These are phyloP conservation scores for Pavo muticus DNA, from an alignment of 2,113 vertebrate species.

Conservation along the genomic window DNA sequence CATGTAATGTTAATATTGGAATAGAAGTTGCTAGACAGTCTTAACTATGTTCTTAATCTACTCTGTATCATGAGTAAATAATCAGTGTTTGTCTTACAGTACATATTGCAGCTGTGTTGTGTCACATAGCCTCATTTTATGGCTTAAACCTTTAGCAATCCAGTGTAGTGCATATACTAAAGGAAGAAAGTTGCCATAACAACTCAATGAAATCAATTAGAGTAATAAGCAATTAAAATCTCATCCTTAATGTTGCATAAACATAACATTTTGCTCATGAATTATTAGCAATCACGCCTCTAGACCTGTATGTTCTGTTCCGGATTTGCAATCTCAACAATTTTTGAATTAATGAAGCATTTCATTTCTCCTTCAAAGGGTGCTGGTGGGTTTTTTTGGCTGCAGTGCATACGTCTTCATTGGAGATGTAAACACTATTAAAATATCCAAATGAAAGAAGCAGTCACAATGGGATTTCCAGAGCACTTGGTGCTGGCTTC, in stretches of 20 bases:
- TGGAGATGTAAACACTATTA: background rate
- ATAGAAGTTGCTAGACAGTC: background rate
- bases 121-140: background rate
- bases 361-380: slow-evolving; percentile 45
- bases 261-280: slow-evolving; percentile 33
- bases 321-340: slow-evolving; percentile 40
- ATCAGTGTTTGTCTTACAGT: background rate
- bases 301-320: slow-evolving; percentile 43
- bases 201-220: slow-evolving; percentile 58
- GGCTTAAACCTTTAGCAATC: background rate
- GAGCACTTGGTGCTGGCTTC: accelerated
- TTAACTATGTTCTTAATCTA: background rate
- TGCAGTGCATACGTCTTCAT: background rate
- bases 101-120: background rate
- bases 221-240: slow-evolving; percentile 70
- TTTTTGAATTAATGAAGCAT: slow-evolving; percentile 39
- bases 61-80: background rate
- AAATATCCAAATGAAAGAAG: background rate
- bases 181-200: slow-evolving; percentile 59
- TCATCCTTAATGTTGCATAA: slow-evolving; percentile 62
- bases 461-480: background rate
- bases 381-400: background rate
- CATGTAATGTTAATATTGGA: background rate
- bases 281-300: slow-evolving; percentile 27
- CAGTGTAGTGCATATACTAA: background rate